Conservation (phyloP, 2,888 invertebrate genomes). For the Aproaerema taeniolella region DNA sequence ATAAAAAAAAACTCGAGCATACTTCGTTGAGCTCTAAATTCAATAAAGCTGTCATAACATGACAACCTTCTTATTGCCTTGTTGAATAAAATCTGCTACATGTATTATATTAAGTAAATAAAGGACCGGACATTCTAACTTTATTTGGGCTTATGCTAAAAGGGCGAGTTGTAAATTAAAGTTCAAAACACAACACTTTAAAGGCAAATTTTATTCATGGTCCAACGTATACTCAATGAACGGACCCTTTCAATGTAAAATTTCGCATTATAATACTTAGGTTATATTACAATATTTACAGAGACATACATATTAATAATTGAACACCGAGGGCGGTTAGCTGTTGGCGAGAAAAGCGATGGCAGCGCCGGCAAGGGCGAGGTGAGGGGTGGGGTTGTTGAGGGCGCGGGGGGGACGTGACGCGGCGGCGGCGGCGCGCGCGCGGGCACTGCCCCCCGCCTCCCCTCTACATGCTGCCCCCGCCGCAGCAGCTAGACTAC, state of each 20-base stretch:
- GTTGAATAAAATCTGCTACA: too few relatives aligned
- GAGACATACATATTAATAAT: conserved; percentile 46
- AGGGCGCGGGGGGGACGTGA: conserved; percentile 30
- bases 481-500: conserved; percentile 79
- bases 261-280: conserved; percentile 63
- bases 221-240: conserved; percentile 75
- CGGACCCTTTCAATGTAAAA: conserved; percentile 75
- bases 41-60: too few relatives aligned
- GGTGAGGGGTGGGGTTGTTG: conserved; percentile 34
- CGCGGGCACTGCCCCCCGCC: conserved; percentile 53
- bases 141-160: too few relatives aligned
- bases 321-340: conserved; percentile 66
- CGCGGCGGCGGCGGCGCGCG: conserved; percentile 46
- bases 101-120: too few relatives aligned
- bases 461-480: conserved; percentile 60
- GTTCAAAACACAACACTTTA: conserved; percentile 39
- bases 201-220: conserved; percentile 76
- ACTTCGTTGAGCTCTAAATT: too few relatives aligned
- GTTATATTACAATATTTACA: conserved; percentile 74
- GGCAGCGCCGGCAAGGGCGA: conserved; percentile 42
- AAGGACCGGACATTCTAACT: too few relatives aligned
- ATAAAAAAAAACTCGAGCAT: too few relatives aligned
- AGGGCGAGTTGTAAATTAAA: too few relatives aligned
- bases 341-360: conserved; percentile 56
- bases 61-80: too few relatives aligned